phyloP scores from a whole-genome alignment of 2,888 invertebrate species.

The Aspidiotus destructor region DNA sequence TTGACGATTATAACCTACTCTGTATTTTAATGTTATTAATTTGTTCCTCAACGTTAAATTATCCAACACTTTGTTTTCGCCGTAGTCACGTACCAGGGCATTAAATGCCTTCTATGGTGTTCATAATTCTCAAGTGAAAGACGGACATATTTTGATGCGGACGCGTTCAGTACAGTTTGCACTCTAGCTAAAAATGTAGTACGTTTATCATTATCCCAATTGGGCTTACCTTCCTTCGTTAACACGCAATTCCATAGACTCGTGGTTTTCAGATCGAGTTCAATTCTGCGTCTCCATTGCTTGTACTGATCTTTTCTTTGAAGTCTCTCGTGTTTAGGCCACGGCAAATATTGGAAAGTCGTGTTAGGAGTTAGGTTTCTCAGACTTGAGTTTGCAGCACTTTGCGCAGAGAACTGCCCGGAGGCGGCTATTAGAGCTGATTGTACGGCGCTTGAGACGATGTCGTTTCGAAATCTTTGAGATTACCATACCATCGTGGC shows the following conservation, averaged over 20 bases:
- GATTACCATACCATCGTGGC: neutral
- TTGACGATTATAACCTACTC: slow-evolving; percentile 1
- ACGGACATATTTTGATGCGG: neutral
- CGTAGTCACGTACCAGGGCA: neutral
- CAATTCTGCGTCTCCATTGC: neutral
- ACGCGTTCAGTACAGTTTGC: neutral
- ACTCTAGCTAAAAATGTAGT: neutral
- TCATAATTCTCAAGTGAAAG: neutral
- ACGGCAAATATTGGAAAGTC: neutral
- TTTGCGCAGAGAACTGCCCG: neutral
- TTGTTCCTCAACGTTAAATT: neutral
- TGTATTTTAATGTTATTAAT: neutral
- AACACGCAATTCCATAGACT: neutral
- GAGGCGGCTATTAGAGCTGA: neutral
- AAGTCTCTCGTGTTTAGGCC: neutral
- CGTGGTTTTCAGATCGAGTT: neutral
- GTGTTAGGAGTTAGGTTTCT: neutral
- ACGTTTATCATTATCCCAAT: neutral
- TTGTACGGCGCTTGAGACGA: neutral
- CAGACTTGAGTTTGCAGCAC: neutral
- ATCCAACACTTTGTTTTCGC: neutral
- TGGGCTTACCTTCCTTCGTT: neutral
- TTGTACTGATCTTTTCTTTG: neutral
- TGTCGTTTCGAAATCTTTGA: too few relatives aligned
- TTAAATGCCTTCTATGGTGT: neutral